Base-by-base conservation (phyloP, 1,140 invertebrate species). In the Leptinotarsa texana region DNA sequence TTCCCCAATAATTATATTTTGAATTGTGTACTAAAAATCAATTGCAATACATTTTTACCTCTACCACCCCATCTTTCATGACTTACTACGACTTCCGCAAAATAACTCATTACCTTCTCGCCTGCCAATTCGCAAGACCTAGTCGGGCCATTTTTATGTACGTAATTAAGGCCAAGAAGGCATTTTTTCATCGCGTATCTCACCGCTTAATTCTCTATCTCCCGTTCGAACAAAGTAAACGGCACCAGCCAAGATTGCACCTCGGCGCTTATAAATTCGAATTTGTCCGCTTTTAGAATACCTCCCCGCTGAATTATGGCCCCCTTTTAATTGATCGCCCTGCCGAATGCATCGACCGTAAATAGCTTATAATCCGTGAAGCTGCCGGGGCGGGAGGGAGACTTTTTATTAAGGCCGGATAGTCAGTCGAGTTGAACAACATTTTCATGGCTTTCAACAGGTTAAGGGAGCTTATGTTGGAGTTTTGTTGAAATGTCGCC, bases 361-460 rank as follows among this genome's bases (percentile, higher is more conserved):
- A 57, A 57, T 57, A 57, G 51, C 51, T 57, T 57, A 57, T 57
- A 57, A 57, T 57, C 51, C 51, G 51, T 57, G 51, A 57, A 57
- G 51, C 51, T 57, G 51, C 51, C 13, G 51, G 51, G 13, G 17
- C 4, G 4, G 51, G 17, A 57, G 51, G 51, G n/a, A 17, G 51
- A 57, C n/a, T 57, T 57, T 57, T 57, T 57, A 57, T 57, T 57
- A 57, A 57, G 51, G 51, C n/a, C 51, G 51, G 51, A 57, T 57
- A 18, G 51, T 57, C 51, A 18, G 51, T 15, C n/a, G 4, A 3
- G 17, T 15, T 57, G 15, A 18, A 57, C 15, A 57, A 57, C 13
- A 18, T 57, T 57, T 57, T n/a, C 51, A 57, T 57, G 51, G 2
- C 51, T 57, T 57, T 57, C 51, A 57, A 57, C 51, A 57, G 51